Evolutionary conservation across 2,113 vertebrate species (phyloP).

Genomic region (Chroicocephalus ridibundus): DNA sequence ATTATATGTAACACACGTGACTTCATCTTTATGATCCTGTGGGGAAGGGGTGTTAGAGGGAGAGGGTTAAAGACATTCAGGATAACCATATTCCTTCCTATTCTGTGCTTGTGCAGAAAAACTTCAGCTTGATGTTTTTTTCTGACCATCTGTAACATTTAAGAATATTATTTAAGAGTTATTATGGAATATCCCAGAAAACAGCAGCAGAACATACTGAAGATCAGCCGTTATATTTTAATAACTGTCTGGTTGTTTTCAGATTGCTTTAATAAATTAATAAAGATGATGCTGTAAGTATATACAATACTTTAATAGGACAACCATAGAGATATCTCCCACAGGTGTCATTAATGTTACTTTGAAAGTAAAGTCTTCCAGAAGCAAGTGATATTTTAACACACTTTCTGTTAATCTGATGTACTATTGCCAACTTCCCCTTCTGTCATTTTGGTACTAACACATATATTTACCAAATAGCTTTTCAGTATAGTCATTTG

Average conservation of each 20-base stretch:
- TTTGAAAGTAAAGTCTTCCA: neutral
- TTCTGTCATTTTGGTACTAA: neutral
- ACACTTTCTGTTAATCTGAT: neutral
- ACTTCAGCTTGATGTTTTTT: neutral
- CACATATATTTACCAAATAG: neutral
- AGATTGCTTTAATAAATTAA: neutral
- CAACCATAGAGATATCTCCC: neutral
- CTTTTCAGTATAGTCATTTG: neutral
- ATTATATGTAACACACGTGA: conserved; percentile 90
- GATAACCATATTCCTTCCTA: neutral
- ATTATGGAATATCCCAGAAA: neutral
- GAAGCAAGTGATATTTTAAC: neutral
- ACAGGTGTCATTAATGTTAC: neutral
- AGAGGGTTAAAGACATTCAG: neutral
- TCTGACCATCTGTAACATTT: neutral
- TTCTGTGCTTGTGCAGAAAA: neutral
- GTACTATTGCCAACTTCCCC: neutral
- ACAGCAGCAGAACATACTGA: neutral
- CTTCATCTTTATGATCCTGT: conserved; percentile 93
- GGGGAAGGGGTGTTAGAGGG: neutral
- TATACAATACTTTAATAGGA: neutral
- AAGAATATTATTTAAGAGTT: neutral
- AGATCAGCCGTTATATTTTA: neutral
- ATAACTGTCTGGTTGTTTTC: neutral
- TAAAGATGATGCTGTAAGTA: neutral